Base-by-base conservation (phyloP, 2,888 invertebrate genomes). In the Scaptodrosophila latifasciaeformis region DNA sequence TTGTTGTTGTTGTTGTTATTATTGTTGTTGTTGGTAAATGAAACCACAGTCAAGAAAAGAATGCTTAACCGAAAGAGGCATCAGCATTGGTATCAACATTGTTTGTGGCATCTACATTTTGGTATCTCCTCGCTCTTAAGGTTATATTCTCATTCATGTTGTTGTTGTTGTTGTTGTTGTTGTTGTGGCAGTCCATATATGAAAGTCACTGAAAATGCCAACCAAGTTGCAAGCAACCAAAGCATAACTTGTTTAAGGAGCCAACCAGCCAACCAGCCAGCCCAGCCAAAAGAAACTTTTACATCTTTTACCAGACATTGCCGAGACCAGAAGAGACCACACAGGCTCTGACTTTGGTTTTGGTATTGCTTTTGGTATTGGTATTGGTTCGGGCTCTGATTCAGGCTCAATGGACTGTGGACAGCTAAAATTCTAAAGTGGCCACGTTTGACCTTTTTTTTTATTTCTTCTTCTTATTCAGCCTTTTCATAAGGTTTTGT, bases 401-500 rank as follows among this genome's bases (percentile, higher is more conserved):
- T 17, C 49, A 62, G 24, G 48, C 65, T 65, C 27, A 27, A 5
- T 27, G 27, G n/a, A 24, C 57, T 47, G 49, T 42, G 30, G 9
- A 31, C 37, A 35, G 35, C 29, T 54, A n/a, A n/a, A 34, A 17
- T 13, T 29, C 35, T 65, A 59, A 75, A 80, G 80, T 80, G 80
- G 75, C 80, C 78, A 74, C 68, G 78, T 64, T 75, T 80, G 75
- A 77, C 80, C 81, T 77, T 80, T 77, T 70, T 70, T 40, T 52
- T 10, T 17, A 5, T 19, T 7, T 37, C 37, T 15, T 40, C 10
- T 3, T 18, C 10, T 10, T n/a, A n/a, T n/a, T n/a, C n/a, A n/a
- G n/a, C n/a, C n/a, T n/a, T n/a, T n/a, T n/a, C n/a, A n/a, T n/a
- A n/a, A n/a, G n/a, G n/a, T n/a, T n/a, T 6, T 10, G 6, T 6